Conservation (phyloP, 2,888 invertebrate genomes). For the Cephalotes varians region DNA sequence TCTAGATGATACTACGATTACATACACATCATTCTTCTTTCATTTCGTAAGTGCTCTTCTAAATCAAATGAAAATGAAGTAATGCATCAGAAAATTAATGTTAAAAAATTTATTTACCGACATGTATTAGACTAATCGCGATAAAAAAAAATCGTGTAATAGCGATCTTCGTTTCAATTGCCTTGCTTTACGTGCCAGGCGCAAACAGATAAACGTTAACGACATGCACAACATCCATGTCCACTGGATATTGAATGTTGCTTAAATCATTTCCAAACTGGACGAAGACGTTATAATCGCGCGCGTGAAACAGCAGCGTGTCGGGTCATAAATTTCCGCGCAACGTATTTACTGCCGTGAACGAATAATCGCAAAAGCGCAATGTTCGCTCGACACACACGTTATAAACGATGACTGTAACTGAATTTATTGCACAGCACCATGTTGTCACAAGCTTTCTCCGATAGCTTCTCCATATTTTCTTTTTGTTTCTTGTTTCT, state of each 20-base stretch:
- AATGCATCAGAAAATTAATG: neutral
- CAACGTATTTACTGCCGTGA: slow-evolving; percentile 62
- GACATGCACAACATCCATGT: neutral
- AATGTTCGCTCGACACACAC: slow-evolving; percentile 26
- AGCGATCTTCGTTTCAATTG: neutral
- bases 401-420: slow-evolving; percentile 38
- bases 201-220: neutral
- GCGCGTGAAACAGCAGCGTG: slow-evolving; percentile 52
- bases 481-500: slow-evolving; percentile 48
- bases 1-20: neutral
- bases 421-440: slow-evolving; percentile 33
- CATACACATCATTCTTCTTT: neutral
- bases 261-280: slow-evolving; percentile 64
- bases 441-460: slow-evolving; percentile 33
- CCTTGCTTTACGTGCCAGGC: neutral
- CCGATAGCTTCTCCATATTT: slow-evolving; percentile 50
- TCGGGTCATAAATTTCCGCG: slow-evolving; percentile 61
- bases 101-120: neutral
- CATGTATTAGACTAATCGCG: neutral
- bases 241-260: slow-evolving; percentile 24
- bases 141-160: neutral
- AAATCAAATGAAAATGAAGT: neutral
- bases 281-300: slow-evolving; percentile 69
- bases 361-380: slow-evolving; percentile 49
- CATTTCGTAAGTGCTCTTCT: neutral